Evolutionary conservation across 2,888 invertebrate species (phyloP).

Genomic region (Xestobium rufovillosum): DNA sequence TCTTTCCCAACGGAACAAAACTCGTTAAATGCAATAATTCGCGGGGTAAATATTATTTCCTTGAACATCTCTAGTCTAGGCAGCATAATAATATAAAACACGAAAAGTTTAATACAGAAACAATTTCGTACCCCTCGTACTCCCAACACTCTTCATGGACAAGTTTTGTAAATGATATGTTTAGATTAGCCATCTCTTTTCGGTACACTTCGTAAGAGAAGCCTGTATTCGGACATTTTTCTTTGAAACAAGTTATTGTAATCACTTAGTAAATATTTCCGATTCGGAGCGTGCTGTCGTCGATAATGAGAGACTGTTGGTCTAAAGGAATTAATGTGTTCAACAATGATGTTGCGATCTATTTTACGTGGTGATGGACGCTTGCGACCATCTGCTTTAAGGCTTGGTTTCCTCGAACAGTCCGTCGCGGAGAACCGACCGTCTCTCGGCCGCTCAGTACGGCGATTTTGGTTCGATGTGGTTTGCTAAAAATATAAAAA

Average conservation of each 20-base stretch:
- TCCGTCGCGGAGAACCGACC: too few relatives aligned
- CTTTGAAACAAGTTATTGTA: conserved; percentile 21
- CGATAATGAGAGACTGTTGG: conserved; percentile 23
- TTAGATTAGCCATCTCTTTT: conserved; percentile 16
- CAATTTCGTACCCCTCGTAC: conserved; percentile 12
- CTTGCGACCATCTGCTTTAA: too few relatives aligned
- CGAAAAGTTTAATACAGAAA: neutral
- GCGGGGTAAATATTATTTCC: conserved; percentile 20
- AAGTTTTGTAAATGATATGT: conserved; percentile 24
- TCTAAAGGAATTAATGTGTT: conserved; percentile 18
- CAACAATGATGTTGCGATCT: conserved; percentile 7
- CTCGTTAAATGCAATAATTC: conserved; percentile 18
- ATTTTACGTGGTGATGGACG: too few relatives aligned
- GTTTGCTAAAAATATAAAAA: too few relatives aligned
- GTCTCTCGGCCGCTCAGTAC: too few relatives aligned
- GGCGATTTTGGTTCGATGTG: too few relatives aligned
- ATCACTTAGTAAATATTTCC: conserved; percentile 23
- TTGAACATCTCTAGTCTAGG: conserved; percentile 20
- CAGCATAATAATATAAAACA: conserved; percentile 19
- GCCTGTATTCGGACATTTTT: conserved; percentile 18
- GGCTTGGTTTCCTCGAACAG: too few relatives aligned
- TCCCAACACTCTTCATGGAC: conserved; percentile 24
- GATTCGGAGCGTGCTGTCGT: conserved; percentile 24
- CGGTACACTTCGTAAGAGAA: conserved; percentile 23
- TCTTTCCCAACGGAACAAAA: conserved; percentile 16